Evolutionary conservation across 2,888 invertebrate genomes (phyloP), one percentile per base, ranked within the genome.

Genomic region (Tineola bisselliella): DNA sequence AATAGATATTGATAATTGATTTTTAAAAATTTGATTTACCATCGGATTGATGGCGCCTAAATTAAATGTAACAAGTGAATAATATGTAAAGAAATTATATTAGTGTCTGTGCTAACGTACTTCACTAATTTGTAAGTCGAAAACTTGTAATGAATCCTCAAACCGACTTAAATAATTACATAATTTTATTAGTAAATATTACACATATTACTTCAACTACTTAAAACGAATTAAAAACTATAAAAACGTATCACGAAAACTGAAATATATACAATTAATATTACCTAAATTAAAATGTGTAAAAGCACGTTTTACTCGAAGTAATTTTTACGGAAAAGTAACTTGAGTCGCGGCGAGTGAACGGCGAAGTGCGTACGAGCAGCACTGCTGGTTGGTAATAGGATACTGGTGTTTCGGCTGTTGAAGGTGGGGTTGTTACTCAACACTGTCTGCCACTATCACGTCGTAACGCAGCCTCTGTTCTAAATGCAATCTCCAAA

Each of bases 371-470:
- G 48, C 48, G n/a, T 48, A n/a, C 54, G 25, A n/a, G 17, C 8
- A 17, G 54, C 54, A 54, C 54, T 12, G 19, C 3, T 17, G 3
- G 15, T n/a, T 18, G 54, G 54, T 12, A 11, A 12, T 54, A 18
- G 25, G 48, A n/a, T 48, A 48, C 48, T 48, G 60, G 58, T 61
- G 64, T 57, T 6, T 59, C n/a, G 57, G 61, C 15, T 61, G 60
- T 62, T 65, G 54, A 25, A 18, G 54, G 48, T 61, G 52, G 63
- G 59, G 56, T 64, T 58, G 62, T 68, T 69, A 66, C 67, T 61
- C 66, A 67, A 69, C 63, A 62, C 64, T 62, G 63, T 63, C 67
- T 65, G 64, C 66, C 66, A 68, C 61, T 65, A 68, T 25, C 25
- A 25, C 54, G 25, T 10, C 48, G 10, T 48, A 17, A 25, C 25